Evolutionary conservation across 2,888 invertebrate genomes (phyloP).

Genomic region (Macrosoma leucophasiata): DNA sequence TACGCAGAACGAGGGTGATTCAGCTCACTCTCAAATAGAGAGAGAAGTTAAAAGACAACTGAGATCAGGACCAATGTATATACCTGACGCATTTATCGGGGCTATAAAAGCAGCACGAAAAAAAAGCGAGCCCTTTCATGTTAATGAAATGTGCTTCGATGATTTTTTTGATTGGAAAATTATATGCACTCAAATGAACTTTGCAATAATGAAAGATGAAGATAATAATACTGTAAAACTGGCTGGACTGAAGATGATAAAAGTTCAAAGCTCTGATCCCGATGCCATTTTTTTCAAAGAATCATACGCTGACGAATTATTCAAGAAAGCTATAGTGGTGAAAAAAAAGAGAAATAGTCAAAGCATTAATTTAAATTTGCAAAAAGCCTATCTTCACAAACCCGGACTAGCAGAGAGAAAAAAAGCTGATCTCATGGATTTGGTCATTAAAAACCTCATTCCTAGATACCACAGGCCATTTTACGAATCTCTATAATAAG

Average conservation of each 20-base stretch:
- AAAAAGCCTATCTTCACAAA: constrained; percentile 16
- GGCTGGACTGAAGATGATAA: constrained; percentile 8
- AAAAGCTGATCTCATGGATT: constrained; percentile 14
- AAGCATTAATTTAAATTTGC: constrained; percentile 12
- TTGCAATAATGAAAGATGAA: constrained; percentile 21
- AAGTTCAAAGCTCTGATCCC: constrained; percentile 7
- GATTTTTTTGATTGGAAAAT: constrained; percentile 24
- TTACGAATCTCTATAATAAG: constrained; percentile 14
- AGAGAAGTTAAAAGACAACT: constrained; percentile 16
- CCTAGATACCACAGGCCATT: constrained; percentile 11
- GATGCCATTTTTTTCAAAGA: no score
- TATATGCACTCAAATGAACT: constrained; percentile 24
- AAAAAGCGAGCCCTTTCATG: constrained; percentile 13
- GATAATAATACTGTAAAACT: constrained; percentile 14
- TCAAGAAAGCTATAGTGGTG: constrained; percentile 6
- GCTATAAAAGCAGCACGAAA: constrained; percentile 16
- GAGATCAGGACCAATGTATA: constrained; percentile 16
- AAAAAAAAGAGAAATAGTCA: no score
- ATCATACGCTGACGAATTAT: constrained; percentile 2
- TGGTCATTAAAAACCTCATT: constrained; percentile 13
- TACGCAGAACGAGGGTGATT: constrained; percentile 28
- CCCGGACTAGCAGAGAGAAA: constrained; percentile 16
- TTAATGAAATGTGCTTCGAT: constrained; percentile 7
- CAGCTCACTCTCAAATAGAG: constrained; percentile 22
- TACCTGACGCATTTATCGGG: constrained; percentile 16